Base-by-base conservation (phyloP, 2,888 invertebrate species). In the Eilema caniola region DNA sequence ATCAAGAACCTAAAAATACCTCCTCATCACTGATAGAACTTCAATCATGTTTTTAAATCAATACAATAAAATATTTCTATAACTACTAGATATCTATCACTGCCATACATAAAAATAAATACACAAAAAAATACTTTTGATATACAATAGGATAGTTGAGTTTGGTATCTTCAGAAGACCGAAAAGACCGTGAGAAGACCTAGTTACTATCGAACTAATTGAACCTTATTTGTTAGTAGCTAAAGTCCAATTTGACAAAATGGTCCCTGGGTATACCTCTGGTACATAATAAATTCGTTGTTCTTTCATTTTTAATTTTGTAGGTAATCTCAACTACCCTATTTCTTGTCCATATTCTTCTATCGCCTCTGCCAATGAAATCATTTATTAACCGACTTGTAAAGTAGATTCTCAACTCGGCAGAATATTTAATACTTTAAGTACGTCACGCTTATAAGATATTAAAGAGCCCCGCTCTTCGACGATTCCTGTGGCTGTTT, bases 31-130 rank as follows among this genome's bases (percentile, higher is more conserved):
- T 23, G 24, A 10, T 14, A 24, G 2, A 28, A 28, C 0, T 28
- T 28, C 25, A 28, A 60, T 16, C 28, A 28, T 57, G 24, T 57
- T 5, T 57, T 57, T 0, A 24, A 57, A 57, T 3, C 3, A 10
- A 62, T n/a, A 62, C 20, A 37, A 10, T 62, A 33, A 62, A 24
- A 28, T 59, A 37, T 23, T 14, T 37, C 23, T 41, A 62, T 25
- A 62, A 41, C 24, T 33, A 62, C 20, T 47, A 53, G 10, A n/a
- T 53, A 53, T n/a, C 53, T 53, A 16, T 53, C 23, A 31, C n/a
- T n/a, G 61, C 23, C 59, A 28, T 59, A 59, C 25, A n/a, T 14
- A 62, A 62, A 62, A 61, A 61, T 61, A 61, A 61, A 31, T 61
- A 61, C 61, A 61, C n/a, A 61, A 37, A 62, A 33, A 62, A 53